Percentiles rank a stretch among this genome's conserved stretches.
phyloP scores from a whole-genome alignment of 2,113 vertebrate species.

The Silurus glanis region DNA sequence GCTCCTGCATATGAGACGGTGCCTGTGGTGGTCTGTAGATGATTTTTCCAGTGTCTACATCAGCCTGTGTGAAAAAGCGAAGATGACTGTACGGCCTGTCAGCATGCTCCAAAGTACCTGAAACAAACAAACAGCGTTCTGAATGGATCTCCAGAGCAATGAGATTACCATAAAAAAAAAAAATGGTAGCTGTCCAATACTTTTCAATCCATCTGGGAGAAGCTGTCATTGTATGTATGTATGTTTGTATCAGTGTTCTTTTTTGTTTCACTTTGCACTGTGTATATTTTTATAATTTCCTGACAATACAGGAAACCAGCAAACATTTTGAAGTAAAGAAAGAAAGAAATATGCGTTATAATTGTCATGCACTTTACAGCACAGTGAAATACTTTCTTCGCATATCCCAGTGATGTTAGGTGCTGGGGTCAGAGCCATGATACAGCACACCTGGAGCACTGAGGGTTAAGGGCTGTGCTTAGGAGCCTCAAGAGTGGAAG shows the following conservation, averaged over 20 bases:
- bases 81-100: constrained; percentile 74
- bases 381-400: too few species aligned
- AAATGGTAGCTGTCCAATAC: neutral
- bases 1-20: constrained; percentile 84
- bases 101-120: constrained; percentile 84
- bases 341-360: too few species aligned
- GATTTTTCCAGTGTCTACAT: constrained; percentile 82
- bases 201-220: neutral
- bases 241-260: neutral
- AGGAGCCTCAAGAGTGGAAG: too few species aligned
- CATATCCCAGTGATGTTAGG: too few species aligned
- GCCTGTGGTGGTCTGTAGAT: constrained; percentile 83
- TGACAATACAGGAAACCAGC: neutral
- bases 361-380: too few species aligned
- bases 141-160: neutral
- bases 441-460: too few species aligned
- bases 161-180: neutral
- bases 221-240: neutral
- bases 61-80: constrained; percentile 83
- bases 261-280: neutral
- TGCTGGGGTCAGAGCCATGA: too few species aligned
- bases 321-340: neutral
- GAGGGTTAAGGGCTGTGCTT: too few species aligned
- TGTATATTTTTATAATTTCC: neutral
- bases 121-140: neutral